phyloP scores from a whole-genome alignment of 2,113 vertebrate genomes.

The Amblyornis subalaris region DNA sequence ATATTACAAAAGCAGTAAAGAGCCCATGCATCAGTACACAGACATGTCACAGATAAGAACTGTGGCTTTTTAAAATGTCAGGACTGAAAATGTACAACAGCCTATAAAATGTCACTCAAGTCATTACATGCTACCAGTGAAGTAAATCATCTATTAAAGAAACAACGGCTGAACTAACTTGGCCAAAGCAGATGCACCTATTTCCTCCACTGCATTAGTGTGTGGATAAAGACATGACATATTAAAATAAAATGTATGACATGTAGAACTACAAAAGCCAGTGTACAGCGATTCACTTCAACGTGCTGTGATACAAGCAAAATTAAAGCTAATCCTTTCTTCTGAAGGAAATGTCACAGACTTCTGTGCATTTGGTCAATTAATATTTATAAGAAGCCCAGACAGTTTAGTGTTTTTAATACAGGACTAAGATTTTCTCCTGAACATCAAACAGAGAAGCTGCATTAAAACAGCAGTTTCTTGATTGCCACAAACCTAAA shows the following conservation, averaged over 20 bases:
- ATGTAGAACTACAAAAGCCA: not conserved
- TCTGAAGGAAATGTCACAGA: not conserved
- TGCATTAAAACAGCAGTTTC: not conserved
- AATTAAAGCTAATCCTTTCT: not conserved
- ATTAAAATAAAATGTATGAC: not conserved
- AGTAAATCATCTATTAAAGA: not conserved
- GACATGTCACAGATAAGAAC: constrained; percentile 15
- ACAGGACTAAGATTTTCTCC: not conserved
- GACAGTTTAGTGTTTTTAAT: constrained; percentile 1
- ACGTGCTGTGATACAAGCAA: not conserved
- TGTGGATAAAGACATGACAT: not conserved
- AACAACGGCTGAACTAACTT: not conserved
- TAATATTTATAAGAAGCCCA: constrained; percentile 7
- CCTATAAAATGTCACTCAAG: constrained; percentile 14
- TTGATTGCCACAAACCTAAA: not conserved
- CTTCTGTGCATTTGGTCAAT: not conserved
- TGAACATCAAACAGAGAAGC: not conserved
- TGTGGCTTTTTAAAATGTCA: constrained; percentile 44
- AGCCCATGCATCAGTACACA: not conserved
- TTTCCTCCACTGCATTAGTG: not conserved
- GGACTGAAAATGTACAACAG: not conserved
- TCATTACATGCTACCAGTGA: not conserved
- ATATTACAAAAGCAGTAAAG: constrained; percentile 4
- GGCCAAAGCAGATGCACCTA: not conserved
- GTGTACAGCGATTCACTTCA: not conserved